These are phyloP conservation scores for Monomorium pharaonis DNA, from an alignment of 1,140 invertebrate genomes.

Conservation along the genomic window DNA sequence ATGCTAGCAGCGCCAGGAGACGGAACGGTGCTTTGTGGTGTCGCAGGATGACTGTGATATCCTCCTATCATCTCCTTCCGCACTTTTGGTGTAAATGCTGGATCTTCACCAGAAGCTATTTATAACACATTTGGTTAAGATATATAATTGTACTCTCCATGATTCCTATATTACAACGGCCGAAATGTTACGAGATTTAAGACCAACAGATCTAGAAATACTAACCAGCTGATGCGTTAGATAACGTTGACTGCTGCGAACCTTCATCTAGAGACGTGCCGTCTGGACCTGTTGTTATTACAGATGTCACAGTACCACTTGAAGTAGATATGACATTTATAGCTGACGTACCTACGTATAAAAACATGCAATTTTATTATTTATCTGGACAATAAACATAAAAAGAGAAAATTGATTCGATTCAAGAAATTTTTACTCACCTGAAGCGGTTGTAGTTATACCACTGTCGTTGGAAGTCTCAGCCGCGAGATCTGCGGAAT, in stretches of 20 bases:
- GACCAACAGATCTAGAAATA: conserved; percentile 33
- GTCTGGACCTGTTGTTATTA: conserved; percentile 95
- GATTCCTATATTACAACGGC: neutral
- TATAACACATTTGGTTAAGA: conserved; percentile 29
- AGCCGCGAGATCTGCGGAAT: conserved; percentile 81
- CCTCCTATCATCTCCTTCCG: conserved; percentile 88
- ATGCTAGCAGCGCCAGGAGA: conserved; percentile 93
- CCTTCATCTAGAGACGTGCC: conserved; percentile 94
- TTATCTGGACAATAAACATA: neutral
- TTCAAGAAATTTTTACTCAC: conserved; percentile 72
- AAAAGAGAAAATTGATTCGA: neutral
- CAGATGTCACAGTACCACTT: conserved; percentile 91
- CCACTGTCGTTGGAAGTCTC: conserved; percentile 86
- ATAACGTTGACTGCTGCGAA: conserved; percentile 95
- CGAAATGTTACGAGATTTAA: neutral
- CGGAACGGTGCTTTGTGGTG: conserved; percentile 90
- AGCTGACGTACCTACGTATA: conserved; percentile 80
- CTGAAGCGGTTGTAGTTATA: conserved; percentile 86
- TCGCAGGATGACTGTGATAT: conserved; percentile 89
- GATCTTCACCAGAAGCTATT: conserved; percentile 94
- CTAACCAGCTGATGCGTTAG: conserved; percentile 94
- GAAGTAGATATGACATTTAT: conserved; percentile 84
- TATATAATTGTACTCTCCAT: neutral
- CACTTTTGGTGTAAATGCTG: conserved; percentile 91
- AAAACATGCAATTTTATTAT: neutral